Percentiles rank a stretch among this genome's conserved stretches.
phyloP scores from a whole-genome alignment of 2,888 invertebrate genomes.

The Drosophila fulvimacula region DNA sequence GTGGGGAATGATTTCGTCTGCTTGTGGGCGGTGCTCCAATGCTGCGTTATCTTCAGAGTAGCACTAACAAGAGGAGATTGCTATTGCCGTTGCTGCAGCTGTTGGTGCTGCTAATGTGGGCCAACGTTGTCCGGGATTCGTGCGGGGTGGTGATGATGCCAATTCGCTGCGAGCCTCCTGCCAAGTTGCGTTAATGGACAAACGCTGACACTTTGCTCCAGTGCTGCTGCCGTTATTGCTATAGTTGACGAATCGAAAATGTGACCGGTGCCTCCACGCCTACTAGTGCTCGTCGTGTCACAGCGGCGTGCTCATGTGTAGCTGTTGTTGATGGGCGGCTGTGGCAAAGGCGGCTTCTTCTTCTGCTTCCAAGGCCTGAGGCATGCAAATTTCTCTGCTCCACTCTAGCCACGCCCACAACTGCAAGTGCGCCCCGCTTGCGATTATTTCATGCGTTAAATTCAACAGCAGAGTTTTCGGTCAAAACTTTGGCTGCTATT shows the following conservation, averaged over 20 bases:
- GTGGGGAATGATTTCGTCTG: slow-evolving; percentile 4
- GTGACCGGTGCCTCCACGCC: slow-evolving; percentile 16
- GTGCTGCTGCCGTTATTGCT: slow-evolving; percentile 17
- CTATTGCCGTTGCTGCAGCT: slow-evolving; percentile 12
- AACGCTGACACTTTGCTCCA: slow-evolving; percentile 61
- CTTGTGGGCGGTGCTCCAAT: slow-evolving; percentile 8
- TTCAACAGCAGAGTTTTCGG: slow-evolving; percentile 44
- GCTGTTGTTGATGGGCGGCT: slow-evolving; percentile 63
- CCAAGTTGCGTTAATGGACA: slow-evolving; percentile 51
- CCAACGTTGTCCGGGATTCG: slow-evolving; percentile 8
- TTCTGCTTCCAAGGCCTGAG: slow-evolving; percentile 39
- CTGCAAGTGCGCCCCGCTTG: slow-evolving; percentile 30
- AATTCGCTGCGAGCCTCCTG: slow-evolving; percentile 35
- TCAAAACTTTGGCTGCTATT: slow-evolving; percentile 25
- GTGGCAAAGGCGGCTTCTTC: too few species aligned
- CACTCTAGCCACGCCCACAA: slow-evolving; percentile 1
- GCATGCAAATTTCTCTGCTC: slow-evolving; percentile 60
- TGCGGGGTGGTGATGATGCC: slow-evolving; percentile 27
- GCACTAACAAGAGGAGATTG: slow-evolving; percentile 17
- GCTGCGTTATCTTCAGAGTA: slow-evolving; percentile 12
- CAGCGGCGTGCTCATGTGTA: slow-evolving; percentile 72
- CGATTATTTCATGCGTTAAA: slow-evolving; percentile 56
- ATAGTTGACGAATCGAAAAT: slow-evolving; percentile 74
- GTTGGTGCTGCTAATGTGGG: slow-evolving; percentile 18
- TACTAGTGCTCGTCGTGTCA: slow-evolving; percentile 51